Base-by-base conservation (phyloP, 2,797 vertebrate genomes). In the Podarcis lilfordi region DNA sequence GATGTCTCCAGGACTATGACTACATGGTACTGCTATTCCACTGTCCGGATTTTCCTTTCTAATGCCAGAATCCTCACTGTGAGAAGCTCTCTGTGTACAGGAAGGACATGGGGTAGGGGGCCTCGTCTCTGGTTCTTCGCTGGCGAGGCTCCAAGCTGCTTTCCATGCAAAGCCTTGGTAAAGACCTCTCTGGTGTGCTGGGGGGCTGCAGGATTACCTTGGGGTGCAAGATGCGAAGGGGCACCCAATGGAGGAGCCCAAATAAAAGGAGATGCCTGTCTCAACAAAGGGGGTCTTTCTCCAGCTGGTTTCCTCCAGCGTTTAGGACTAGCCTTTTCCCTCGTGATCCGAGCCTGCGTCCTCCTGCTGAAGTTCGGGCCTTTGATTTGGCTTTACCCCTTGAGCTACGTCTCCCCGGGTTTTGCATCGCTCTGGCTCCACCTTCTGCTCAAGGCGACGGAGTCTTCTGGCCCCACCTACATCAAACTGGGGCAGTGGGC, bases 401-500 rank as follows among this genome's bases (percentile, higher is more conserved):
- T 99, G 92, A 96, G 96, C 78, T 95, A 98, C 74, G 37, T 98
- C 43, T 98, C 97, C n/a, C 91, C 95, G 0, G 79, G 93, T 64
- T 93, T 96, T 90, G 93, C 94, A 0, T 90, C 94, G 0, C 90
- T 89, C 88, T 99, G 98, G 99, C 94, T 99, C 90, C 94, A 95
- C 0, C 96, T 97, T 82, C 96, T 99, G 87, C 96, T 99, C 82
- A 98, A 97, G 96, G 97, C 98, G 72, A 98, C 98, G 0, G 98
- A 99, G 92, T 97, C 97, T 0, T 98, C 98, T 0, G 98, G 98
- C 7, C 98, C 98, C 0, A 98, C 98, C 0, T 99, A 98, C 77
- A 97, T 99, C 88, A 99, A 99, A 88, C 96, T 99, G 90, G 98
- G 98, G 0, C 98, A 99, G 94, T 99, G 99, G 99, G 98, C 98